Percentiles rank a stretch among this genome's conserved stretches.
phyloP scores from a whole-genome alignment of 2,888 invertebrate species.

The Cosmia trapezina region DNA sequence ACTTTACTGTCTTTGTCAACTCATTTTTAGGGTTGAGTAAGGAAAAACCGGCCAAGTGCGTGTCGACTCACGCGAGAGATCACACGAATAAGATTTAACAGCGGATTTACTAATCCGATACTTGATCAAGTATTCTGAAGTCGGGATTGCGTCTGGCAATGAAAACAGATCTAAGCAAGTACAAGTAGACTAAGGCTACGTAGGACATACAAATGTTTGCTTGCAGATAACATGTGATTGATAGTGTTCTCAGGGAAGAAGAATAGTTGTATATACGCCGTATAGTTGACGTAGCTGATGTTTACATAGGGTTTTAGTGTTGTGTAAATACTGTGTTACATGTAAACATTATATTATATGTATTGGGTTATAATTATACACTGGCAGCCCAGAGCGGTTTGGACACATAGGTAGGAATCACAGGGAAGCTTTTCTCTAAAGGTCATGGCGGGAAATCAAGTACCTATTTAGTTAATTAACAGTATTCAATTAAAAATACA shows the following conservation, averaged over 20 bases:
- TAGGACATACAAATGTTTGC: conserved; percentile 43
- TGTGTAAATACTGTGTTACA: conserved; percentile 24
- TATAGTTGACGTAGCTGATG: not conserved
- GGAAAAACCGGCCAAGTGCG: too few species aligned
- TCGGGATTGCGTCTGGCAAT: not conserved
- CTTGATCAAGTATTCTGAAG: not conserved
- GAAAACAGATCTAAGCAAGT: conserved; percentile 23
- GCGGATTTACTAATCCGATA: conserved; percentile 3
- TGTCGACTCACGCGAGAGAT: too few species aligned
- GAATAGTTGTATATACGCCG: not conserved
- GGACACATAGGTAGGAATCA: not conserved
- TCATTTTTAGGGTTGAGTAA: not conserved
- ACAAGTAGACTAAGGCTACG: not conserved
- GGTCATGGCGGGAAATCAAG: not conserved
- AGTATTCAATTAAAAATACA: not conserved
- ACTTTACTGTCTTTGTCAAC: too few species aligned
- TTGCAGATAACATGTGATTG: conserved; percentile 50
- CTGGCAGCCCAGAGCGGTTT: conserved; percentile 12
- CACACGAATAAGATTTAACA: conserved; percentile 1
- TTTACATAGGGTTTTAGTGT: conserved; percentile 19
- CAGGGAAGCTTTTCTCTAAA: not conserved
- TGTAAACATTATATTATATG: conserved; percentile 10
- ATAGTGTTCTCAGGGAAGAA: conserved; percentile 43
- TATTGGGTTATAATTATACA: conserved; percentile 31
- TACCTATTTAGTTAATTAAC: not conserved